Percentiles rank a stretch among this genome's conserved stretches.
phyloP scores from a whole-genome alignment of 2,113 vertebrate species.

The Antechinus flavipes region DNA sequence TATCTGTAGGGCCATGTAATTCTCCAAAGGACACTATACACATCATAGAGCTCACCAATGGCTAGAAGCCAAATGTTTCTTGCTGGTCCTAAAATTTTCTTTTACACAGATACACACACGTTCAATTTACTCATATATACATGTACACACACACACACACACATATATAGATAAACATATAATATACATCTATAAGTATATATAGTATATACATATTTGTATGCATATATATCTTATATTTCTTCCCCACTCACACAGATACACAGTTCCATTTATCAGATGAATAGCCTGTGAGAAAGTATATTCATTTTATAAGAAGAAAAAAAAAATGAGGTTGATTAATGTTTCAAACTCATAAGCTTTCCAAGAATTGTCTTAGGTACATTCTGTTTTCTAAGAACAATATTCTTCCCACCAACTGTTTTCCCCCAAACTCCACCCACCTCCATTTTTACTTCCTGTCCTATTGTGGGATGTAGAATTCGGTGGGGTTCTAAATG shows the following conservation, averaged over 20 bases:
- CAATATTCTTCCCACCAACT: constrained; percentile 30
- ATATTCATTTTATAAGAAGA: constrained; percentile 64
- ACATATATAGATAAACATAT: too few species aligned
- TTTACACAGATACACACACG: background rate
- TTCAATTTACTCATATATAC: background rate
- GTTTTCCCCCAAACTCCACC: constrained; percentile 36
- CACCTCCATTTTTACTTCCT: background rate
- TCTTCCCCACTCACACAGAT: constrained; percentile 54
- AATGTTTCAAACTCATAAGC: constrained; percentile 65
- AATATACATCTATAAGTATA: too few species aligned
- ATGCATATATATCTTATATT: background rate
- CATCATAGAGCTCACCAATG: background rate
- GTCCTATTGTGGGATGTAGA: constrained; percentile 47
- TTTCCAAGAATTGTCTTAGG: constrained; percentile 83
- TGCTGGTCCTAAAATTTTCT: background rate
- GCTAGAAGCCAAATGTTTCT: background rate
- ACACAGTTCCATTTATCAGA: constrained; percentile 64
- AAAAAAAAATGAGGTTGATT: constrained; percentile 68
- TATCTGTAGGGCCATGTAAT: background rate
- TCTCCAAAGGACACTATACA: background rate
- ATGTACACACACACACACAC: too few species aligned
- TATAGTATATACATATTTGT: background rate
- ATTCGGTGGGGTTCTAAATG: constrained; percentile 61
- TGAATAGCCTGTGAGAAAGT: constrained; percentile 62
- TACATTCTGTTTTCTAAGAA: constrained; percentile 78